phyloP scores from a whole-genome alignment of 2,797 vertebrate species.

The Propithecus deckenii region DNA sequence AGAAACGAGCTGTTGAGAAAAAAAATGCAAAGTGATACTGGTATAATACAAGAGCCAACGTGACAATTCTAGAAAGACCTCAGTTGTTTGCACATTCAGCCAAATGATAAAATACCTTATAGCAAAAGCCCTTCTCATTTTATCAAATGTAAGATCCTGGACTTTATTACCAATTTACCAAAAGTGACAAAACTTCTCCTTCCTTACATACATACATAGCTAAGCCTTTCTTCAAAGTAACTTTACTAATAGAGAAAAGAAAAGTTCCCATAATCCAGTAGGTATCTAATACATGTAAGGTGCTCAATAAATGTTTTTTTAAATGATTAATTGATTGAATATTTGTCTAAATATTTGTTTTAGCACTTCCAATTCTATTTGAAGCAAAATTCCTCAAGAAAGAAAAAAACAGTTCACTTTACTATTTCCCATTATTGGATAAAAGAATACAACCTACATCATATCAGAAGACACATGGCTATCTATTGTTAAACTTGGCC shows the following conservation, averaged over 20 bases:
- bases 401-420: conserved; percentile 56
- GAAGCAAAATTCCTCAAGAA: conserved; percentile 51
- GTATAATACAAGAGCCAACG: neutral
- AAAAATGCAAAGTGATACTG: conserved; percentile 14
- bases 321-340: conserved; percentile 32
- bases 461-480: neutral
- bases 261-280: conserved; percentile 71
- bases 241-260: conserved; percentile 67
- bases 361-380: conserved; percentile 67
- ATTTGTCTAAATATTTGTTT: conserved; percentile 47
- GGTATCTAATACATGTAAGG: neutral
- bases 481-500: neutral
- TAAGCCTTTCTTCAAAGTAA: conserved; percentile 67
- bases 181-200: conserved; percentile 40
- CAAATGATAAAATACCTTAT: conserved; percentile 34
- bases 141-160: conserved; percentile 46
- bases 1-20: neutral
- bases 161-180: conserved; percentile 56
- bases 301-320: neutral
- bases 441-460: neutral
- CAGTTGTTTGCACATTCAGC: neutral
- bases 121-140: neutral
- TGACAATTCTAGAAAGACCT: neutral
- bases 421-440: conserved; percentile 22
- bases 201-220: conserved; percentile 29